Conservation (phyloP, 2,888 invertebrate genomes). For the Stenurella melanura region DNA sequence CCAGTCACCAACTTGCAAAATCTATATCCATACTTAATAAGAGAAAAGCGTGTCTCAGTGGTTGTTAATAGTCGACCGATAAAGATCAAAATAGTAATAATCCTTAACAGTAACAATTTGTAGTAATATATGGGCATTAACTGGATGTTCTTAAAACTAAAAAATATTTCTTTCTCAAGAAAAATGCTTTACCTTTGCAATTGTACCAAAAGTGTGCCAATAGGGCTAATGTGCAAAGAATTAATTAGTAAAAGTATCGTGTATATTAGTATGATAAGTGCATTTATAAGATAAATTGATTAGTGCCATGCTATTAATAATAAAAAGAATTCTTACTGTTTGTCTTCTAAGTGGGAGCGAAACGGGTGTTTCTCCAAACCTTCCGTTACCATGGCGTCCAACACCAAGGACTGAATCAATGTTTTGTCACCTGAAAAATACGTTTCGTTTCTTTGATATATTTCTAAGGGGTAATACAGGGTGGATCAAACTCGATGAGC, state of each 20-base stretch:
- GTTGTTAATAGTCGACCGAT: too few species aligned
- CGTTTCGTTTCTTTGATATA: slow-evolving; percentile 34
- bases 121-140: slow-evolving; percentile 8
- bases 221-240: slow-evolving; percentile 90
- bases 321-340: slow-evolving; percentile 81
- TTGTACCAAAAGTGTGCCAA: slow-evolving; percentile 96
- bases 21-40: too few species aligned
- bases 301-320: slow-evolving; percentile 36
- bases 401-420: slow-evolving; percentile 90
- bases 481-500: too few species aligned
- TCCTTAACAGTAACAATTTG: neutral
- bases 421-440: slow-evolving; percentile 88
- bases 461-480: too few species aligned
- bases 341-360: slow-evolving; percentile 77
- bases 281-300: slow-evolving; percentile 47
- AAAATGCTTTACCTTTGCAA: slow-evolving; percentile 90
- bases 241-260: slow-evolving; percentile 68
- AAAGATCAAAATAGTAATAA: neutral
- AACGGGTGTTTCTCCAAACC: slow-evolving; percentile 82
- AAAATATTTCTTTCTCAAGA: slow-evolving; percentile 55
- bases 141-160: slow-evolving; percentile 39
- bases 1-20: too few species aligned
- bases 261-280: slow-evolving; percentile 51
- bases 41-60: too few species aligned
- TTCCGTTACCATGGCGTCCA: slow-evolving; percentile 93